Evolutionary conservation across 2,113 vertebrate genomes (phyloP), one percentile per base, ranked within the genome.

Genomic region (Gymnocephalus cernua): DNA sequence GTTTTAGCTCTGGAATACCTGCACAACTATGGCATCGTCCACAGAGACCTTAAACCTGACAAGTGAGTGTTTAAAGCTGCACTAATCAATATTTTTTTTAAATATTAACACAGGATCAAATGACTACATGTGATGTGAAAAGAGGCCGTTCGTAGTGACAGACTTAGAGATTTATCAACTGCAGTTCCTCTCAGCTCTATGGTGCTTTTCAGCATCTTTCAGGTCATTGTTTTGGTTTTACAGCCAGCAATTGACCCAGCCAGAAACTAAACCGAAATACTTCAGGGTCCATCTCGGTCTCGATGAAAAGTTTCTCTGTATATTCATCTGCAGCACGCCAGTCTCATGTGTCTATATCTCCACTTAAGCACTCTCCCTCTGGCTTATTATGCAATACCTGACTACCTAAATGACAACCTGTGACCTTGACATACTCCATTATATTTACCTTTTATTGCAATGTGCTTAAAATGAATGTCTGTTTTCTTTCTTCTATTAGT

Each of bases 11-110:
- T 99, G 11, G 98, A 98, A 80, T 99, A 98, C 64, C 91, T 99
- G 84, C 97, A 98, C 91, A 98, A 98, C 90, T 99, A 98, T 1
- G 98, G 98, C 73, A 99, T 99, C 0, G 98, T 99, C 32, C 98
- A 99, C 83, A 94, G 98, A 0, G 98, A 99, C 89, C 97, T 99
- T 81, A 99, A 99, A 82, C 98, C 98, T 13, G 97, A 99, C 96
- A 98, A 98, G 97, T 98, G 94, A 92, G 96, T 86, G 3, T 51
- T 61, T 35, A 6, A 62, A 53, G 64, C 38, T 50, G 54, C 44
- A 32, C 4, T 72, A 11, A 51, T 47, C 3, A 12, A 29, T 57
- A 23, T 50, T 7, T 19, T 68, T 61, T 66, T 56, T 32, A 15
- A n/a, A n/a, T 23, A 23, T 18, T 15, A 10, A 58, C 10, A 41